These are phyloP conservation scores for Melanotaenia nigrans DNA, from an alignment of 2,797 vertebrate species.

Conservation along the genomic window DNA sequence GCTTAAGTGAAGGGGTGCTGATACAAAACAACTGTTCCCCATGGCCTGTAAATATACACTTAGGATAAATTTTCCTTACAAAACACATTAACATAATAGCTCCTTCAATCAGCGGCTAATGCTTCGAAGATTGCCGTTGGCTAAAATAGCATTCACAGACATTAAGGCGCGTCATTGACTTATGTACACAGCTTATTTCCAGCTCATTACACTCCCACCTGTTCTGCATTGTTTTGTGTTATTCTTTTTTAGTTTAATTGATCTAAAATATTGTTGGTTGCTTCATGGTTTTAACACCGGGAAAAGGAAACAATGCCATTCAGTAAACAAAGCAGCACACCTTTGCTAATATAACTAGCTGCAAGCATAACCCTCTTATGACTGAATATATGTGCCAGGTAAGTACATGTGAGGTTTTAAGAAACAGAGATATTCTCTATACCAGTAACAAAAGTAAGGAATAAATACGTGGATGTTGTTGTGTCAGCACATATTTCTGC, in stretches of 20 bases:
- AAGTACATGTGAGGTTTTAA: slow-evolving; percentile 10
- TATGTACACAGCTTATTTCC: slow-evolving; percentile 17
- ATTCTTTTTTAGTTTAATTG: not conserved
- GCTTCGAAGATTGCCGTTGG: slow-evolving; percentile 15
- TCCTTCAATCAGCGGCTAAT: slow-evolving; percentile 38
- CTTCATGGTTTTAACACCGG: not conserved
- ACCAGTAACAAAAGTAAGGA: slow-evolving; percentile 6
- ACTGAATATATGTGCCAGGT: slow-evolving; percentile 11
- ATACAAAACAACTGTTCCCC: slow-evolving; percentile 30
- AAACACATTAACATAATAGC: slow-evolving; percentile 44
- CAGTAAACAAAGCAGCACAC: no score
- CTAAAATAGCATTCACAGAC: slow-evolving; percentile 2
- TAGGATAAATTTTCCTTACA: slow-evolving; percentile 31
- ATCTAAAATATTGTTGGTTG: slow-evolving; percentile 27
- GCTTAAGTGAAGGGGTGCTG: not conserved
- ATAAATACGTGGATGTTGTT: slow-evolving; percentile 8
- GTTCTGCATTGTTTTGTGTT: slow-evolving; percentile 3
- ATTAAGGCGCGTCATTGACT: slow-evolving; percentile 19
- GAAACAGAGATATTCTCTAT: slow-evolving; percentile 6
- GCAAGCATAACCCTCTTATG: slow-evolving; percentile 1
- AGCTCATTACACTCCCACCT: slow-evolving; percentile 13
- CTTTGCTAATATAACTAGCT: not conserved
- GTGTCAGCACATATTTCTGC: not conserved
- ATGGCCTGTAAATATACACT: slow-evolving; percentile 30
- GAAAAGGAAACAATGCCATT: not conserved